phyloP scores from a whole-genome alignment of 2,797 vertebrate species.

The Taenioides sp. region DNA sequence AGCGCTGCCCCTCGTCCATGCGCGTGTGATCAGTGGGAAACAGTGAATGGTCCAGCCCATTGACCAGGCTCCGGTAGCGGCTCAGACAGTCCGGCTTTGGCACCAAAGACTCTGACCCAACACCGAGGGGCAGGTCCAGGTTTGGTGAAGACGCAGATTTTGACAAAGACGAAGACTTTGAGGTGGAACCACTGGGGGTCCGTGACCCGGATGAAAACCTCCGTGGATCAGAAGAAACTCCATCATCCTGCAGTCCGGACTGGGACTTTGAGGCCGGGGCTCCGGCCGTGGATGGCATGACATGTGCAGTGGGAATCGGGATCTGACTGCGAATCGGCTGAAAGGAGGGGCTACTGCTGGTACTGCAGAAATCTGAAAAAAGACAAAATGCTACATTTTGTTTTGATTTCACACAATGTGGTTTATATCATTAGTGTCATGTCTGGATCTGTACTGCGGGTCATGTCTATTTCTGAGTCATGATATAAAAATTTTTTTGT shows the following conservation, averaged over 20 bases:
- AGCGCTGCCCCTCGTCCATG: constrained; percentile 84
- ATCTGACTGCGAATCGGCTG: constrained; percentile 93
- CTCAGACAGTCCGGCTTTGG: constrained; percentile 78
- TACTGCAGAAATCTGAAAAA: constrained; percentile 85
- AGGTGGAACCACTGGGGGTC: constrained; percentile 70
- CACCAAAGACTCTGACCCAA: constrained; percentile 60
- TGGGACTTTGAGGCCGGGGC: constrained; percentile 82
- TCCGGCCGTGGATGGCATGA: constrained; percentile 94
- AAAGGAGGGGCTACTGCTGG: constrained; percentile 87
- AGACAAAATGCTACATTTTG: constrained; percentile 7
- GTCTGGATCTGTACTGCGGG: constrained; percentile 42
- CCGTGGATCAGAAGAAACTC: constrained; percentile 55
- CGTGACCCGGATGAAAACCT: constrained; percentile 73
- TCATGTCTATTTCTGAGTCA: constrained; percentile 62
- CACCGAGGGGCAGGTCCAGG: constrained; percentile 69
- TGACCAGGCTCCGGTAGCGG: constrained; percentile 81
- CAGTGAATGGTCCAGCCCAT: constrained; percentile 82
- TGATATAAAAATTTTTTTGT: constrained; percentile 59
- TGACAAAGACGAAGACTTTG: constrained; percentile 75
- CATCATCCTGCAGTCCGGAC: constrained; percentile 69
- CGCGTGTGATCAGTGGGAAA: constrained; percentile 81
- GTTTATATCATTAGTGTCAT: constrained; percentile 29
- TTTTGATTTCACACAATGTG: constrained; percentile 16
- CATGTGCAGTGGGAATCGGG: constrained; percentile 95
- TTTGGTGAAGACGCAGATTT: constrained; percentile 82